phyloP scores from a whole-genome alignment of 2,888 invertebrate genomes.

The Rhabditophanes sp. region DNA sequence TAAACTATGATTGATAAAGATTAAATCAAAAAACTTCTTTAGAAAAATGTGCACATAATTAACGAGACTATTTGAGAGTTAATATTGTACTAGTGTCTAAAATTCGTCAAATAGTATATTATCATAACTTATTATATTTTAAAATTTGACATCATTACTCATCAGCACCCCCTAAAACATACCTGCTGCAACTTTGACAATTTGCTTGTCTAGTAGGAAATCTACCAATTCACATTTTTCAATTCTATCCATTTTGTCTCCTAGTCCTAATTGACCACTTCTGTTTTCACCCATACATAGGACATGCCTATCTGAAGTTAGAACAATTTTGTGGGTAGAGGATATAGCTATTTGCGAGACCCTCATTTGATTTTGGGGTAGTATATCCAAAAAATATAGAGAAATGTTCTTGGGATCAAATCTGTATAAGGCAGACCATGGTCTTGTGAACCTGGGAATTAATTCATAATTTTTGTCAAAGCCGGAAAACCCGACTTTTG shows the following conservation, averaged over 20 bases:
- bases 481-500: slow-evolving; percentile 3
- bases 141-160: neutral
- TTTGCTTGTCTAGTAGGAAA: slow-evolving; percentile 53
- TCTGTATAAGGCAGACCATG: slow-evolving; percentile 33
- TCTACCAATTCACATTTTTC: too few species aligned
- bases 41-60: too few species aligned
- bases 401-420: slow-evolving; percentile 23
- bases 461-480: too few species aligned
- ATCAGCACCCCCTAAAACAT: too few species aligned
- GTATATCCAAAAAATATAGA: too few species aligned
- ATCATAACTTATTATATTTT: neutral
- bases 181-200: slow-evolving; percentile 47
- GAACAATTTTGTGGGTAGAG: slow-evolving; percentile 52
- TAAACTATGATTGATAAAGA: too few species aligned
- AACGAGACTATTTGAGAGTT: too few species aligned
- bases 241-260: slow-evolving; percentile 46
- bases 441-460: too few species aligned
- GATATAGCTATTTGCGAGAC: slow-evolving; percentile 49
- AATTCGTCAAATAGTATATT: too few species aligned
- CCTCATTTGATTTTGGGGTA: too few species aligned
- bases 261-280: slow-evolving; percentile 56
- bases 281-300: slow-evolving; percentile 59
- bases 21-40: too few species aligned
- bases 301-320: slow-evolving; percentile 53
- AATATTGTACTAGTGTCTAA: too few species aligned